Percentiles rank a stretch among this genome's conserved stretches.
These are phyloP conservation scores for Drosophila colorata DNA, from an alignment of 2,888 invertebrate genomes.

Conservation along the genomic window DNA sequence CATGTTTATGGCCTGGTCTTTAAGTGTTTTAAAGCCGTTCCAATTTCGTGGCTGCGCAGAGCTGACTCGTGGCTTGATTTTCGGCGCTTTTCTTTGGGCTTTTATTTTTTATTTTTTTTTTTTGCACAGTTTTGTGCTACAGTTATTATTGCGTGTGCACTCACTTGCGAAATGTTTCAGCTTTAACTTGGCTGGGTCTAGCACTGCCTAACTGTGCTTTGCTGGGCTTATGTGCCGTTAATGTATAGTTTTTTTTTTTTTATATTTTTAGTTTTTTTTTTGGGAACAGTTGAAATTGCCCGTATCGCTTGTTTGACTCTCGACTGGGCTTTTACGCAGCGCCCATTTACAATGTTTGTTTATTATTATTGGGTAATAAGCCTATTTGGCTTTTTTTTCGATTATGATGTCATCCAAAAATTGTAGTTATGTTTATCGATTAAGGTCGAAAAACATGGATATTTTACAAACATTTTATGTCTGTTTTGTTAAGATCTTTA, in stretches of 20 bases:
- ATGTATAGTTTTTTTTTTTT: slow-evolving; percentile 26
- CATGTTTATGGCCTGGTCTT: slow-evolving; percentile 4
- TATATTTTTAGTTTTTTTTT: slow-evolving; percentile 27
- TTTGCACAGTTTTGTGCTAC: slow-evolving; percentile 64
- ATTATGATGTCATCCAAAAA: slow-evolving; percentile 24
- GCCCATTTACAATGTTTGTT: slow-evolving; percentile 36
- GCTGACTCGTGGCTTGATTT: slow-evolving; percentile 43
- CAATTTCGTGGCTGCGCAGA: slow-evolving; percentile 18
- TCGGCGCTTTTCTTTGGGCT: slow-evolving; percentile 15
- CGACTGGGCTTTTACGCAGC: slow-evolving; percentile 17
- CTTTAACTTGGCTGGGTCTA: slow-evolving; percentile 29
- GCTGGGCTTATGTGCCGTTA: slow-evolving; percentile 58
- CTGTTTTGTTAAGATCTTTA: not conserved
- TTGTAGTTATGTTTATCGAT: slow-evolving; percentile 9
- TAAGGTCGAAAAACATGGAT: not conserved
- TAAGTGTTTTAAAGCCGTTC: slow-evolving; percentile 30
- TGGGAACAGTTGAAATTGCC: slow-evolving; percentile 41
- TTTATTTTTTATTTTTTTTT: slow-evolving; percentile 10
- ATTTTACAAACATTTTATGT: not conserved
- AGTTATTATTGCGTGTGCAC: slow-evolving; percentile 64
- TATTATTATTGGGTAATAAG: slow-evolving; percentile 33
- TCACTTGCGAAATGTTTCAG: slow-evolving; percentile 62
- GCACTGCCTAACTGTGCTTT: slow-evolving; percentile 57
- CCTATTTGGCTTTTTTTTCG: slow-evolving; percentile 1
- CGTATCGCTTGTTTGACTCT: slow-evolving; percentile 44